Conservation (phyloP, 1,140 invertebrate genomes). For the Chlorops oryzae region DNA sequence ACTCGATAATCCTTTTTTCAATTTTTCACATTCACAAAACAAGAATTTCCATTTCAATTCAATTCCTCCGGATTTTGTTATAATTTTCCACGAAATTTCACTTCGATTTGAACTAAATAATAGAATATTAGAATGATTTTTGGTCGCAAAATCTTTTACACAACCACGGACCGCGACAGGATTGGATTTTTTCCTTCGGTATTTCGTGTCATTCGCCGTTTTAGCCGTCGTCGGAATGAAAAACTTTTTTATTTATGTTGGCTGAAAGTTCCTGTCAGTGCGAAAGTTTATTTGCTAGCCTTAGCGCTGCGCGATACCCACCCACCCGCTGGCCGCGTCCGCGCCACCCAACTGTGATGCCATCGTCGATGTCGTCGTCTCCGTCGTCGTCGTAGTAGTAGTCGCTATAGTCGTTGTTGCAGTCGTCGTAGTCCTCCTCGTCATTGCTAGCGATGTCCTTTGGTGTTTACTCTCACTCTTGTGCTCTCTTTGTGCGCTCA, state of each 20-base stretch:
- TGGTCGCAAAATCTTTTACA: too few species aligned
- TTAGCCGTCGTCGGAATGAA: conserved; percentile 46
- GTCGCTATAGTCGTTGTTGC: conserved; percentile 4
- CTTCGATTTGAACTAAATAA: neutral
- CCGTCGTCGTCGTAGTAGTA: conserved; percentile 12
- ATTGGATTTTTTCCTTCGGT: conserved; percentile 22
- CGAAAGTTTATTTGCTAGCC: conserved; percentile 21
- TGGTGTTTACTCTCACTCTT: conserved; percentile 7
- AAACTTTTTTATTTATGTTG: conserved; percentile 47
- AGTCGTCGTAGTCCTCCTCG: conserved; percentile 13
- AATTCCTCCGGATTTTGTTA: neutral
- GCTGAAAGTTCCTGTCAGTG: conserved; percentile 21
- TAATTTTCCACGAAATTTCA: neutral
- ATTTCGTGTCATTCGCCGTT: conserved; percentile 37
- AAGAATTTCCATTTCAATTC: neutral
- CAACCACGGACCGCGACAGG: conserved; percentile 5
- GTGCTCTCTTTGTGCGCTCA: neutral
- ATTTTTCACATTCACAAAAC: neutral
- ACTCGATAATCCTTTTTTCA: neutral
- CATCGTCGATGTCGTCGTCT: conserved; percentile 12
- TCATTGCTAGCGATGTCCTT: conserved; percentile 11
- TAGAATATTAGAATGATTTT: too few species aligned
- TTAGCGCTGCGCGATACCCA: too few species aligned
- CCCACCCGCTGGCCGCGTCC: too few species aligned
- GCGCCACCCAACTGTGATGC: conserved; percentile 26